Percentiles rank a stretch among this genome's conserved stretches.
These are phyloP conservation scores for Amaurobius ferox DNA, from an alignment of 2,888 invertebrate genomes.

Conservation along the genomic window DNA sequence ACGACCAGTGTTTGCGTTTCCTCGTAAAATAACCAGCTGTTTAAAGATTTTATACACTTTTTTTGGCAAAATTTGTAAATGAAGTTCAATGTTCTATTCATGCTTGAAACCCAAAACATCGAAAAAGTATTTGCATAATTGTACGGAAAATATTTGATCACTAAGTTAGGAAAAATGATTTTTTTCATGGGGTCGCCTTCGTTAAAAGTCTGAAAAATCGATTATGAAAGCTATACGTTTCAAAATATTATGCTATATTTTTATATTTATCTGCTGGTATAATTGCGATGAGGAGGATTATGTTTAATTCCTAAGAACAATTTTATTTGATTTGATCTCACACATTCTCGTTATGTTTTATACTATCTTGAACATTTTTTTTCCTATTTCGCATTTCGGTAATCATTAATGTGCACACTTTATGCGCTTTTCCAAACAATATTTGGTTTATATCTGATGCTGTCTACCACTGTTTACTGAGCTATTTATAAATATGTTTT, in stretches of 20 bases:
- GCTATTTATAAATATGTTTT: too few relatives aligned
- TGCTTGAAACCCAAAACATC: constrained; percentile 34
- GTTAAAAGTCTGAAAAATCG: neutral
- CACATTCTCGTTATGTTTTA: too few relatives aligned
- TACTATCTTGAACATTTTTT: too few relatives aligned
- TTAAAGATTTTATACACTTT: constrained; percentile 59
- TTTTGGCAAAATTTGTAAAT: constrained; percentile 53
- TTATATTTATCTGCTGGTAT: neutral
- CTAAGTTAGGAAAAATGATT: constrained; percentile 18
- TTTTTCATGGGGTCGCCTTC: neutral
- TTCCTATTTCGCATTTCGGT: too few relatives aligned
- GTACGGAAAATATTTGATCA: constrained; percentile 46
- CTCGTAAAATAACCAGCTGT: constrained; percentile 17
- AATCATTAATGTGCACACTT: too few relatives aligned
- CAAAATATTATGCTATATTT: neutral
- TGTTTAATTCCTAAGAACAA: too few relatives aligned
- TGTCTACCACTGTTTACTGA: too few relatives aligned
- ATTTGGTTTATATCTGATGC: too few relatives aligned
- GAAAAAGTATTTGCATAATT: constrained; percentile 64
- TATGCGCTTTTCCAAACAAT: too few relatives aligned
- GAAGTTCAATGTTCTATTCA: constrained; percentile 25
- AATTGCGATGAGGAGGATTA: too few relatives aligned
- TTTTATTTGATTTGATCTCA: too few relatives aligned
- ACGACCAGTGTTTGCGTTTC: neutral
- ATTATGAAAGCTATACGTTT: neutral